Base-by-base conservation (phyloP, 2,797 vertebrate species). In the Percopsis omiscomaycus region DNA sequence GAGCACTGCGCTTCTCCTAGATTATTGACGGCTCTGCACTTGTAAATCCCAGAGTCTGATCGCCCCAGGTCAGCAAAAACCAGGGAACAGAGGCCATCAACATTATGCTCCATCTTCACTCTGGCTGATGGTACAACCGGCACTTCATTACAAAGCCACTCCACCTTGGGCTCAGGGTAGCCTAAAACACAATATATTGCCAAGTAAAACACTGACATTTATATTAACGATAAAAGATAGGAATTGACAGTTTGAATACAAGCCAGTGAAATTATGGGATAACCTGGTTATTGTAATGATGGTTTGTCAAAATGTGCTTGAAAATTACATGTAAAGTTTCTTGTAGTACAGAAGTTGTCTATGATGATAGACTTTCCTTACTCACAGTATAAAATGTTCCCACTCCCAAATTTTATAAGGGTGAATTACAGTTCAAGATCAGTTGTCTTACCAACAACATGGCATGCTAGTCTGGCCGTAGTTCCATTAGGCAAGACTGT, bases 141-240 rank as follows among this genome's bases (percentile, higher is more conserved):
- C 32, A 81, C 55, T 0, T 84, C 70, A 0, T 88, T 65, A 29
- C 77, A 83, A 37, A 93, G 83, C 94, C 94, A 95, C 66, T 87
- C 69, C 64, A 94, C 90, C 53, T 91, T 78, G 0, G 92, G 92
- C 64, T 87, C 81, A 0, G 93, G 94, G 74, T 91, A 93, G 59
- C 92, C 94, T 94, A 10, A 15, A 16, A 66, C 22, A 66, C 2
- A 2, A 14, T 13, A 52, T 9, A 28, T 50, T 9, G 61, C 37
- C 8, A 16, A 10, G 27, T 22, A 16, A 27, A 16, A n/a, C 50
- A 52, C 15, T 50, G 49, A n/a, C 6, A 10, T 28, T 28, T 53
- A 53, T 53, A 3, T 11, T 22, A 10, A 52, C 5, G 15, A 52
- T 27, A 27, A 52, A 52, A 52, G 49, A 22, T 22, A 1, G 22